phyloP scores from a whole-genome alignment of 1,140 invertebrate genomes.

The Diabrotica virgifera region DNA sequence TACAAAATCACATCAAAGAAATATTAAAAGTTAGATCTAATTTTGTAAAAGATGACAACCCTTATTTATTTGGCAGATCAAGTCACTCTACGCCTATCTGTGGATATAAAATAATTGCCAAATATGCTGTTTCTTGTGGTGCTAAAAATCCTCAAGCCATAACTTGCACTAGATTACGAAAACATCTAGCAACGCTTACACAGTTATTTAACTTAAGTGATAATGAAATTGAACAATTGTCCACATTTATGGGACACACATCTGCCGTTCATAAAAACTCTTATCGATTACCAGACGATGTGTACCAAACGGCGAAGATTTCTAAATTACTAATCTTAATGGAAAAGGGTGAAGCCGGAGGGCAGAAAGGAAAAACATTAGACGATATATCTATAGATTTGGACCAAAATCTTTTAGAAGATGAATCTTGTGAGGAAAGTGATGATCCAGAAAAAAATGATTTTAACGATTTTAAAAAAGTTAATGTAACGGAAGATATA shows the following conservation, averaged over 20 bases:
- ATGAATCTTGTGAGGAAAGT: constrained; percentile 8
- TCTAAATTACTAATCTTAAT: constrained; percentile 25
- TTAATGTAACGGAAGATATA: not conserved
- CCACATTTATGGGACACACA: constrained; percentile 42
- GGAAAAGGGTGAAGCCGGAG: constrained; percentile 36
- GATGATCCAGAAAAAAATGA: not conserved
- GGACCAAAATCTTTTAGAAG: constrained; percentile 29
- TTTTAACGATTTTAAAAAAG: not conserved
- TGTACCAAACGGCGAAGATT: constrained; percentile 27
- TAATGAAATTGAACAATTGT: constrained; percentile 40
- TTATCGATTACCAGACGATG: constrained; percentile 28
- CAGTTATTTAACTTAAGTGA: constrained; percentile 43
- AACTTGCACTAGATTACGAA: constrained; percentile 37
- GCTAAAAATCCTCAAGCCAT: constrained; percentile 21
- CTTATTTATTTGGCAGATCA: constrained; percentile 26
- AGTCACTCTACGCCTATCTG: not conserved
- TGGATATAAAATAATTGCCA: constrained; percentile 19
- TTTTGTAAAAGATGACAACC: constrained; percentile 22
- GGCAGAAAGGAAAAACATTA: constrained; percentile 40
- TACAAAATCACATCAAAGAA: constrained; percentile 18
- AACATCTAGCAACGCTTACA: constrained; percentile 39
- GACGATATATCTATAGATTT: constrained; percentile 44
- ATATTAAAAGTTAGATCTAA: constrained; percentile 18
- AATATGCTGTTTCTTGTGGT: constrained; percentile 20
- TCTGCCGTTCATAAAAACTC: constrained; percentile 20